phyloP scores from a whole-genome alignment of 1,140 invertebrate species.

The Danaus plexippus region DNA sequence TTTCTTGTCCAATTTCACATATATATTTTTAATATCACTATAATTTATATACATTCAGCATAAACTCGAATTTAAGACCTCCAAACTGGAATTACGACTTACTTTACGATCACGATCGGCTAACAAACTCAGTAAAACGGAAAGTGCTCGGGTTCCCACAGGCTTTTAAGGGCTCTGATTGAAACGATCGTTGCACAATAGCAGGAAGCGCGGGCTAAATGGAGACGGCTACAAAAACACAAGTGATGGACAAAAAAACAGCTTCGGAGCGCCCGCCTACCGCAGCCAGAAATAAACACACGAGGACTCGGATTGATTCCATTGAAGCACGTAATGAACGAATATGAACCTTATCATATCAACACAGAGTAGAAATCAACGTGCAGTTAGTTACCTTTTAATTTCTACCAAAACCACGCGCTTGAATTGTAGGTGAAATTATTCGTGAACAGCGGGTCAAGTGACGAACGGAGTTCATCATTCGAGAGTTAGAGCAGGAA shows the following conservation, averaged over 20 bases:
- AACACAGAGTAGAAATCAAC: neutral
- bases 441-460: constrained; percentile 24
- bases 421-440: constrained; percentile 36
- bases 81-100: too few relatives aligned
- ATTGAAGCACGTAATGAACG: neutral
- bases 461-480: neutral
- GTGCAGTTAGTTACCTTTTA: neutral
- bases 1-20: too few relatives aligned
- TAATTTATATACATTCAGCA: too few relatives aligned
- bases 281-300: constrained; percentile 66
- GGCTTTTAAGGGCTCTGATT: constrained; percentile 32
- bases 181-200: constrained; percentile 50
- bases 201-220: constrained; percentile 56
- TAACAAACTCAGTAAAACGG: neutral
- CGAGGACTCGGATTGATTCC: constrained; percentile 4
- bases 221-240: constrained; percentile 52
- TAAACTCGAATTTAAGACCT: too few relatives aligned
- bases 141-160: constrained; percentile 15
- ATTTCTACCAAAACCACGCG: too few relatives aligned
- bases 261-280: constrained; percentile 63
- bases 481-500: too few relatives aligned
- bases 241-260: constrained; percentile 46
- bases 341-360: constrained; percentile 10
- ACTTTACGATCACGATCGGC: too few relatives aligned
- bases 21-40: too few relatives aligned